Evolutionary conservation across 1,140 invertebrate species (phyloP), one percentile per base, ranked within the genome.

Genomic region (Drosophila parvula): DNA sequence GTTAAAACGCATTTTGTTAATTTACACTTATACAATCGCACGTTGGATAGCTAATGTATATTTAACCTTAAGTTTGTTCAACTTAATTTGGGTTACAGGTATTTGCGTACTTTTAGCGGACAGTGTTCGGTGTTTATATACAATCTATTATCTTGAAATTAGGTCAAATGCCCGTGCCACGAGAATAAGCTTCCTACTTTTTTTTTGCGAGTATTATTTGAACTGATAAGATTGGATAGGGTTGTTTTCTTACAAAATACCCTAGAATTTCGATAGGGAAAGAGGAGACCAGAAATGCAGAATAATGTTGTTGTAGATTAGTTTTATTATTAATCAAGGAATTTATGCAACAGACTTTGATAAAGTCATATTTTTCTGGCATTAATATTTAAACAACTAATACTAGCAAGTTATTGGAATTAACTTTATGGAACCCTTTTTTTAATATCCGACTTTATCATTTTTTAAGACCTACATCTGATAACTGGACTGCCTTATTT

Each of bases 201-300:
- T 51, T 51, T 76, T 75, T 74, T 27, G 71, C 41, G 36, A 55
- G 60, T 7, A 47, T 64, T 77, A 55, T 43, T 27, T 22, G 22
- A 22, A 51, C 61, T 75, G 82, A 85, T 85, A 79, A 85, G 82
- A 81, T 81, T 78, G 64, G 59, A 80, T 70, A 60, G 63, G 16
- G 45, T 65, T 61, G 59, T 74, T 65, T 69, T 69, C 30, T 36
- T 51, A 4, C 3, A 3, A 6, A 43, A 64, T 68, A 68, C 44
- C 32, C 44, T 68, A 34, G 38, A 3, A 16, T 28, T 38, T 41
- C n/a, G 10, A 4, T 4, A 10, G 11, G 32, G 7, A 9, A 43
- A 14, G 4, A 22, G 4, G 10, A 11, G 8, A 16, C 5, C 0
- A 4, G 36, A 28, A 53, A 36, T 22, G 16, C 11, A 18, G 1